A percentile compares a stretch with the other conserved stretches of the same genome.
These are phyloP conservation scores for Dermatemys mawii DNA, from an alignment of 2,113 vertebrate species.

Conservation along the genomic window DNA sequence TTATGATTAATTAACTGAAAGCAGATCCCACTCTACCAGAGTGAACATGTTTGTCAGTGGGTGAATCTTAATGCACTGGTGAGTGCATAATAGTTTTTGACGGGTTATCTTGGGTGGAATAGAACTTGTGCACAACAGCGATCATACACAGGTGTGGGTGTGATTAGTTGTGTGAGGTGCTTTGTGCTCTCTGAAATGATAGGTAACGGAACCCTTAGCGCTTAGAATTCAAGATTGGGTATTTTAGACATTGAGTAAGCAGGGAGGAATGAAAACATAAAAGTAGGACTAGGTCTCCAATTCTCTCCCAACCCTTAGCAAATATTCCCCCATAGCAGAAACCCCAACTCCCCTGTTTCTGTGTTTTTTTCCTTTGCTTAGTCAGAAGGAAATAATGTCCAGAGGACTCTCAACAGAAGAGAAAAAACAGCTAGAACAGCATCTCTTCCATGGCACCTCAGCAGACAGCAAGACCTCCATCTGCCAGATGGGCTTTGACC, in stretches of 20 bases:
- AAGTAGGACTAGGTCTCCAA: not conserved
- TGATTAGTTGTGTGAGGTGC: not conserved
- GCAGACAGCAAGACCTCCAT: not conserved
- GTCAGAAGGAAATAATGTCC: not conserved
- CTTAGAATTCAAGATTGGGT: not conserved
- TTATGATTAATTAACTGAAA: not conserved
- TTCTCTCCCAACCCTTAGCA: not conserved
- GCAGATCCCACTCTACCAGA: not conserved
- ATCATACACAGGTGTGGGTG: not conserved
- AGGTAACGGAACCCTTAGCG: not conserved
- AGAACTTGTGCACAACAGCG: not conserved
- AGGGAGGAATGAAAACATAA: not conserved
- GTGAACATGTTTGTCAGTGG: not conserved
- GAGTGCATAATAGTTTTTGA: not conserved
- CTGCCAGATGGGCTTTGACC: not conserved
- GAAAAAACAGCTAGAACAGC: not conserved
- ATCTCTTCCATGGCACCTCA: not conserved
- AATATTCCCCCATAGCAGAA: not conserved
- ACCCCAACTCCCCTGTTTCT: not conserved
- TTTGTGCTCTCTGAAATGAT: not conserved
- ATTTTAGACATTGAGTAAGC: not conserved
- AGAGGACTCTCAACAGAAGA: not conserved
- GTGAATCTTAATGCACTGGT: not conserved
- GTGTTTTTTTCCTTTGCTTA: not conserved
- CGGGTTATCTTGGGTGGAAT: not conserved